A percentile compares a stretch with the other conserved stretches of the same genome.
Evolutionary conservation across 2,113 vertebrate genomes (phyloP).

Genomic region (Nerophis lumbriciformis): DNA sequence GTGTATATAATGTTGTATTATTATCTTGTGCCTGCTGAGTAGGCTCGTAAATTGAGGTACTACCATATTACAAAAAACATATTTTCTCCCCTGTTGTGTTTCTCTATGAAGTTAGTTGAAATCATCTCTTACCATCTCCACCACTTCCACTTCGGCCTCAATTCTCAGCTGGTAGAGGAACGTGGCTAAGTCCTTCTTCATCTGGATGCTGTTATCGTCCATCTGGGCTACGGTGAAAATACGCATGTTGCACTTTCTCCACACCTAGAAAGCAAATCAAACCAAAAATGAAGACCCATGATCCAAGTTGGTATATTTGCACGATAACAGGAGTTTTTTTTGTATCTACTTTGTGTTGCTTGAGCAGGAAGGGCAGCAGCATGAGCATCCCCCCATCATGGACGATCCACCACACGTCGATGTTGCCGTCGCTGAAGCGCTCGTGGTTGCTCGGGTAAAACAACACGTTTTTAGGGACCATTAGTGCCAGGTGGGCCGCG

Average conservation of each 20-base stretch:
- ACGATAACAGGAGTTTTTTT: not conserved
- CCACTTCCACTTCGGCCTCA: slow-evolving; percentile 96
- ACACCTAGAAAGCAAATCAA: slow-evolving; percentile 75
- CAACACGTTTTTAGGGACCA: slow-evolving; percentile 96
- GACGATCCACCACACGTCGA: slow-evolving; percentile 99
- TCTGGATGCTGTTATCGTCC: slow-evolving; percentile 99
- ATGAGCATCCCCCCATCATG: slow-evolving; percentile 98
- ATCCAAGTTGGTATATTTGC: no score
- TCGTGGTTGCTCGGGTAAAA: slow-evolving; percentile 98
- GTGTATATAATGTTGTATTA: no score
- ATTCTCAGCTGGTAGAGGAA: slow-evolving; percentile 96
- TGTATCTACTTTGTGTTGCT: slow-evolving; percentile 88
- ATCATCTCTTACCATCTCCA: slow-evolving; percentile 86
- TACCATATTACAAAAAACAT: no score
- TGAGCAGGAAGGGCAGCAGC: slow-evolving; percentile 94
- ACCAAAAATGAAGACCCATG: not conserved
- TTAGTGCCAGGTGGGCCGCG: slow-evolving; percentile 90
- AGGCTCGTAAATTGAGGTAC: no score
- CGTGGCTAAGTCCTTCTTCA: slow-evolving; percentile 95
- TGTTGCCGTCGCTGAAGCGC: slow-evolving; percentile 92
- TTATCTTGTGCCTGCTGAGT: no score
- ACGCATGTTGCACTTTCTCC: slow-evolving; percentile 95
- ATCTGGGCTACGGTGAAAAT: slow-evolving; percentile 98
- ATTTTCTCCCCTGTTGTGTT: no score
- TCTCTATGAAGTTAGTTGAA: not conserved